Conservation (phyloP, 2,113 vertebrate genomes). For the Chaetura pelagica region DNA sequence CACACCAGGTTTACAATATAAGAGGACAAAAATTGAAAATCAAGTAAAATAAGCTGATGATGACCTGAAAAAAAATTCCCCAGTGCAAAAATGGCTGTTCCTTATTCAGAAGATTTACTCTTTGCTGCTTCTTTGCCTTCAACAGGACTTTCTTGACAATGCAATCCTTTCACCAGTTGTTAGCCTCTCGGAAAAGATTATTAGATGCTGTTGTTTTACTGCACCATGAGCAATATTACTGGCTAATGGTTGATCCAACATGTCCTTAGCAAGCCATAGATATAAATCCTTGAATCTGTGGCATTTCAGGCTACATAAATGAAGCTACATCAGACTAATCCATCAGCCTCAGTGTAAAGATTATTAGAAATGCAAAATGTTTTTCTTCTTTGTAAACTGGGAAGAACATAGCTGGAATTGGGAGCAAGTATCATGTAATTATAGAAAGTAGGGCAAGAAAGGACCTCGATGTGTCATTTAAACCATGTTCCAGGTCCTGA, state of each 20-base stretch:
- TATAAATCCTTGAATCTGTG: not conserved
- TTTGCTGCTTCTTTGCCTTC: not conserved
- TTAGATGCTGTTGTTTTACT: not conserved
- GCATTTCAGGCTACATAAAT: not conserved
- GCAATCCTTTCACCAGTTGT: not conserved
- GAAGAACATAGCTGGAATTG: not conserved
- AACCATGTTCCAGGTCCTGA: not conserved
- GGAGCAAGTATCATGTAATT: not conserved
- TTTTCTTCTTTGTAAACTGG: not conserved
- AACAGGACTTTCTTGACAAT: not conserved
- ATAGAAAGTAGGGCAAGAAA: not conserved
- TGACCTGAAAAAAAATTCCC: not conserved
- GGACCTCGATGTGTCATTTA: not conserved
- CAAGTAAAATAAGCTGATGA: not conserved
- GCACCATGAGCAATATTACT: not conserved
- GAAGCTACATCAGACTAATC: not conserved
- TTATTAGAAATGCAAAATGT: not conserved
- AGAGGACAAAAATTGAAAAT: not conserved
- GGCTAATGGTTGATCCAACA: not conserved
- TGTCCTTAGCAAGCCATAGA: not conserved
- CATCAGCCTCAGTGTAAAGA: not conserved
- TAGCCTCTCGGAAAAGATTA: not conserved
- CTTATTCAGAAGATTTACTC: not conserved
- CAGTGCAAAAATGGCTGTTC: not conserved
- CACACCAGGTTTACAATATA: not conserved